A percentile compares a stretch with the other conserved stretches of the same genome.
These are phyloP conservation scores for Alouatta palliata DNA, from an alignment of 2,113 vertebrate genomes.

Conservation along the genomic window DNA sequence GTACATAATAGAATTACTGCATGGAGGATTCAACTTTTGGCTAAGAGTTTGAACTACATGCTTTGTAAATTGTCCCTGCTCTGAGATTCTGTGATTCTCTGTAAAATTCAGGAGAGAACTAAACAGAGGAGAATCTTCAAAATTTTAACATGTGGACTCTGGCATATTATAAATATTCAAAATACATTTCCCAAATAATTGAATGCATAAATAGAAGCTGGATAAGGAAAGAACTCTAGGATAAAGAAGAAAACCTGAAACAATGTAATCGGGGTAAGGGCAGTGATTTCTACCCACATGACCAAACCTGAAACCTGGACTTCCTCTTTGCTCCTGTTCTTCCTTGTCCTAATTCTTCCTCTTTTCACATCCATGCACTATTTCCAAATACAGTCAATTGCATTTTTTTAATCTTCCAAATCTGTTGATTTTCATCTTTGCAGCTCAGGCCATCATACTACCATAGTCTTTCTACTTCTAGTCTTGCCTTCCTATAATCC, in stretches of 20 bases:
- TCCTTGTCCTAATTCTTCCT: neutral
- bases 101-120: neutral
- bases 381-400: neutral
- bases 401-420: neutral
- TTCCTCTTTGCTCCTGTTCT: neutral
- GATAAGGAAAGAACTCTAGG: neutral
- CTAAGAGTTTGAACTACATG: neutral
- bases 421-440: neutral
- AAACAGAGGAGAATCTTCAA: neutral
- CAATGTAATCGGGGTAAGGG: neutral
- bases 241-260: neutral
- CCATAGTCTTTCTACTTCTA: neutral
- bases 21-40: neutral
- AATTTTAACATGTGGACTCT: neutral
- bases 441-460: neutral
- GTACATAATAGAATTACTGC: neutral
- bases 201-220: neutral
- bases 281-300: neutral
- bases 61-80: neutral
- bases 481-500: neutral
- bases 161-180: neutral
- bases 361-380: accelerated
- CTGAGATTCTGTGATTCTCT: neutral
- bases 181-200: neutral
- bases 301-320: neutral